These are phyloP conservation scores for Catharus ustulatus DNA, from an alignment of 2,797 vertebrate genomes.

Conservation along the genomic window DNA sequence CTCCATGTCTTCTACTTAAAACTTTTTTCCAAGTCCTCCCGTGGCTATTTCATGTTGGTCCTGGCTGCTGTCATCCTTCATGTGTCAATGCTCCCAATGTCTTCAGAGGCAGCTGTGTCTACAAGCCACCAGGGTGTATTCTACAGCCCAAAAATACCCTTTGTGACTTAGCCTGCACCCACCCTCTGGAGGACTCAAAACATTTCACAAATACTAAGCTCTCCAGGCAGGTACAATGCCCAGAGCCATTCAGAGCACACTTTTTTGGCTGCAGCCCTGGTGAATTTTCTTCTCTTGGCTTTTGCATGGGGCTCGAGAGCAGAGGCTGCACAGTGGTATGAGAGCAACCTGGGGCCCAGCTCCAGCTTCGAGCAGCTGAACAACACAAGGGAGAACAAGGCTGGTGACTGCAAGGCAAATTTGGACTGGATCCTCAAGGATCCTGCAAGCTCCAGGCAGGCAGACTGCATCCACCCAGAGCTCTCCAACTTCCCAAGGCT, in stretches of 20 bases:
- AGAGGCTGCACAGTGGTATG: background rate
- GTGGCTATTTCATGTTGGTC: background rate
- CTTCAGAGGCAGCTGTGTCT: background rate
- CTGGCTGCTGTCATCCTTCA: background rate
- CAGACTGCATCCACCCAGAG: background rate
- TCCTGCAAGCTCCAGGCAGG: background rate
- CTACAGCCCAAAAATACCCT: background rate
- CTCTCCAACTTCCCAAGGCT: background rate
- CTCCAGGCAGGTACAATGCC: background rate
- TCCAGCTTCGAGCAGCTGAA: background rate
- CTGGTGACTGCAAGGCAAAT: background rate
- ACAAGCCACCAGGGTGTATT: background rate
- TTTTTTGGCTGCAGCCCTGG: background rate
- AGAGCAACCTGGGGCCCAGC: background rate
- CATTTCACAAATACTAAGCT: background rate
- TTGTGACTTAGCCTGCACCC: background rate
- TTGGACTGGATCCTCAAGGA: background rate
- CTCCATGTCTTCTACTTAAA: background rate
- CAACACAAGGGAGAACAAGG: background rate
- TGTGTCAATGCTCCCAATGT: background rate
- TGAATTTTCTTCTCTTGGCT: background rate
- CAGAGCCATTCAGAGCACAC: background rate
- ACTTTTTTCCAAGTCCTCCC: background rate
- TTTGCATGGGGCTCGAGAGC: accelerated
- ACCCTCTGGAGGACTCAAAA: background rate